Base-by-base conservation (phyloP, 2,797 vertebrate species). In the Astyanax mexicanus region DNA sequence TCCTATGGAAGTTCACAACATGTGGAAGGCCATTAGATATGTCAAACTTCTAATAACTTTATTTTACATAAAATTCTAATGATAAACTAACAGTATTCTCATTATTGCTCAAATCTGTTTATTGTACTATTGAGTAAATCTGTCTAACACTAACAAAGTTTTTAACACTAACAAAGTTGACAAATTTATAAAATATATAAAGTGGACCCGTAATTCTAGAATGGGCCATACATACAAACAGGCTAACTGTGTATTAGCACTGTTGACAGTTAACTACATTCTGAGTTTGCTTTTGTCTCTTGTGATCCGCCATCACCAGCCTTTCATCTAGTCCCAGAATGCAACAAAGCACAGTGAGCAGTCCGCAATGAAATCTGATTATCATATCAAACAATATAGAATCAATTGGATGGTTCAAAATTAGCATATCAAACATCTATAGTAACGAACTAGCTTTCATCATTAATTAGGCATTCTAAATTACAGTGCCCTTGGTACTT, bases 381-480 rank as follows among this genome's bases (percentile, higher is more conserved):
- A 76, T 37, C 74, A 80, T 68, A 67, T 80, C 79, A 80, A 76
- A 80, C 62, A 37, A 35, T 42, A 32, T 47, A 29, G 62, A 29
- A 47, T n/a, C 23, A 49, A 72, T 68, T 54, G 44, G 49, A 27
- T 42, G 42, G 35, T 52, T 42, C 8, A 8, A 19, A 69, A 77
- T 80, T 80, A 80, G 37, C 74, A 77, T 54, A 76, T 75, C 78
- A 72, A 76, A 76, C 25, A 35, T n/a, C 44, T n/a, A 42, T 65
- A 79, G 35, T 19, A 38, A 17, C 49, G 47, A 25, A 23, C 12
- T 12, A 37, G n/a, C 51, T 55, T 62, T 69, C 51, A 69, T 40
- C 42, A 38, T 69, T 58, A 57, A 42, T 55, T n/a, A n/a, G 45
- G 62, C n/a, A 62, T 60, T 61, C 6, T 44, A 45, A 37, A 67